Evolutionary conservation across 2,888 invertebrate species (phyloP).

Genomic region (Scaptomyza polygonia): DNA sequence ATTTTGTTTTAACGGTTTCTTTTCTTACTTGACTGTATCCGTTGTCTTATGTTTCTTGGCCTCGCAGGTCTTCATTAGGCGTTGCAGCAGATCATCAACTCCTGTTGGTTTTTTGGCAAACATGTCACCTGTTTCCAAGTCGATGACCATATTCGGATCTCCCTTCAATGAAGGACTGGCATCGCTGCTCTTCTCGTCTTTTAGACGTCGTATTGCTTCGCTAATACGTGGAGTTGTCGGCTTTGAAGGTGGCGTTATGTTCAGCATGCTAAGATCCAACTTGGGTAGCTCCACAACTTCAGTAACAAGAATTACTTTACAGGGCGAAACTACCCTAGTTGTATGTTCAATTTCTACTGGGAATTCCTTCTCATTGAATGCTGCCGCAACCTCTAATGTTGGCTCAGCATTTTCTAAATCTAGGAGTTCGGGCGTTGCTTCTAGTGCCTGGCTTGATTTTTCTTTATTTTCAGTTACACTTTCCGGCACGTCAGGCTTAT

Average conservation of each 20-base stretch:
- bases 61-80: constrained; percentile 89
- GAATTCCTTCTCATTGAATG: not conserved
- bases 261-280: constrained; percentile 68
- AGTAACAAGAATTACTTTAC: constrained; percentile 50
- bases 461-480: not conserved
- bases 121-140: constrained; percentile 86
- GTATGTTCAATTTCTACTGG: not conserved
- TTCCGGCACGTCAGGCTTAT: constrained; percentile 31
- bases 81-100: constrained; percentile 88
- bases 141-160: constrained; percentile 86
- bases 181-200: constrained; percentile 64
- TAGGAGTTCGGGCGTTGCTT: not conserved
- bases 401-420: constrained; percentile 3
- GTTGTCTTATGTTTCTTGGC: constrained; percentile 86
- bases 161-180: constrained; percentile 86
- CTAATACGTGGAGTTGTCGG: constrained; percentile 58
- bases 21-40: constrained; percentile 84
- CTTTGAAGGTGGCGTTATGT: constrained; percentile 56
- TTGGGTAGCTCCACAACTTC: constrained; percentile 75
- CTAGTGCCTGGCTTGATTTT: not conserved
- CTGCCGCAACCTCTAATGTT: not conserved
- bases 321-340: constrained; percentile 20
- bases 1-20: not conserved
- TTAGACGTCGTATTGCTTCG: constrained; percentile 68
- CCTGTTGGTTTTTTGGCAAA: constrained; percentile 85